phyloP scores from a whole-genome alignment of 2,797 vertebrate species.

The Betta splendens region DNA sequence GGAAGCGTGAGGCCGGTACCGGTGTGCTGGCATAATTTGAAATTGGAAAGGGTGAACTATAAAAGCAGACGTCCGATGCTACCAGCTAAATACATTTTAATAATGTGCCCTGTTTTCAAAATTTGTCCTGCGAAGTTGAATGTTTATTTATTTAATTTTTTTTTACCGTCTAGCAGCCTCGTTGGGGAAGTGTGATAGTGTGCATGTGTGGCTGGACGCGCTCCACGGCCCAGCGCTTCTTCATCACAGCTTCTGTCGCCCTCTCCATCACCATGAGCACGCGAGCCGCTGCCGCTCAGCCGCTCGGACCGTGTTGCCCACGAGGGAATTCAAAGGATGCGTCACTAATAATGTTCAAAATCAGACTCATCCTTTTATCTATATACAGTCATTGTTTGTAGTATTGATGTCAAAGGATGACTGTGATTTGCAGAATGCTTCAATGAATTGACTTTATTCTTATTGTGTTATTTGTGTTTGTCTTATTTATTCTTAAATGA shows the following conservation, averaged over 20 bases:
- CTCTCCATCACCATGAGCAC: conserved; percentile 59
- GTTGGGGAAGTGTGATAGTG: conserved; percentile 19
- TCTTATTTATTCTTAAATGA: no score
- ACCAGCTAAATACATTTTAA: conserved; percentile 39
- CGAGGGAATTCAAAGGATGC: background rate
- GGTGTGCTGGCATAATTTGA: conserved; percentile 11
- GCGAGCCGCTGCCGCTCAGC: conserved; percentile 29
- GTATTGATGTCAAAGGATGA: no score
- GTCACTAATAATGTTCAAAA: background rate
- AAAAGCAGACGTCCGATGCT: conserved; percentile 33
- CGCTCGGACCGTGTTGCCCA: conserved; percentile 22
- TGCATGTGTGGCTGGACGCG: conserved; percentile 28
- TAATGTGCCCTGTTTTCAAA: conserved; percentile 22
- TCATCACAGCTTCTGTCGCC: conserved; percentile 57
- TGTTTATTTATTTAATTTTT: conserved; percentile 1
- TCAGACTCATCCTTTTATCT: background rate
- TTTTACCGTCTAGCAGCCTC: background rate
- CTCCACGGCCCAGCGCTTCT: conserved; percentile 40
- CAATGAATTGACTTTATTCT: no score
- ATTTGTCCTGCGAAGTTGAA: conserved; percentile 35
- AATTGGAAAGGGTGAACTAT: conserved; percentile 52
- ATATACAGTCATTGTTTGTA: no score
- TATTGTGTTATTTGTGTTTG: no score
- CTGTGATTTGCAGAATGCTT: no score
- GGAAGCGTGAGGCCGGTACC: conserved; percentile 23